phyloP scores from a whole-genome alignment of 2,113 vertebrate genomes.

The Anser cygnoides region DNA sequence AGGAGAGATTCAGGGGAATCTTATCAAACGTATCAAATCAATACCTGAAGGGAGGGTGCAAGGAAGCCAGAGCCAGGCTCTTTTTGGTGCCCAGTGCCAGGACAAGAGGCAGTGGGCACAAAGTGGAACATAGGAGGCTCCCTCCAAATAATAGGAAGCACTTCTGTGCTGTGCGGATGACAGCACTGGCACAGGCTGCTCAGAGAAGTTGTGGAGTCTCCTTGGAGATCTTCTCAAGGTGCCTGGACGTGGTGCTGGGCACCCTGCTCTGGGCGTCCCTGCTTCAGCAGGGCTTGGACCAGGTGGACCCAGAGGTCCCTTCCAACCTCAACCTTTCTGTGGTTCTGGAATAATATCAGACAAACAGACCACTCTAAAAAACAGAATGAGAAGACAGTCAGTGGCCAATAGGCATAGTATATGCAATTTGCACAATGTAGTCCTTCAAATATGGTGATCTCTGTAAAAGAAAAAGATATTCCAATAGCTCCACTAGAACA shows the following conservation, averaged over 20 bases:
- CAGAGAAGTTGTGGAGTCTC: no score
- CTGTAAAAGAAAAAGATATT: background rate
- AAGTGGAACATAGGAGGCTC: no score
- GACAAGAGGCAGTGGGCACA: no score
- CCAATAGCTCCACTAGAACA: background rate
- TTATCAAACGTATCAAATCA: no score
- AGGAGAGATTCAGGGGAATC: no score
- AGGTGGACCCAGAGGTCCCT: background rate
- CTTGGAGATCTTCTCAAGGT: background rate
- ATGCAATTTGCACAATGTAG: background rate
- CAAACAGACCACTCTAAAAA: background rate
- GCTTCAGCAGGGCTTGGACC: background rate
- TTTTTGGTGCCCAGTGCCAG: no score
- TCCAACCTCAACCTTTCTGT: background rate
- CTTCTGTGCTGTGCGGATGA: no score
- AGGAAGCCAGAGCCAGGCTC: no score
- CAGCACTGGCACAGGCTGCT: no score
- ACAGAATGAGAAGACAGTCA: background rate
- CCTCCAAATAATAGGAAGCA: no score
- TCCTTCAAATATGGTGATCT: background rate
- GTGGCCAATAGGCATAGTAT: background rate
- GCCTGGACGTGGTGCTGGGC: background rate
- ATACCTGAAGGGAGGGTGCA: no score
- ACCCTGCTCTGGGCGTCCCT: background rate
- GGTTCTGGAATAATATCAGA: background rate